phyloP scores from a whole-genome alignment of 2,797 vertebrate species.

The Spheniscus humboldti region DNA sequence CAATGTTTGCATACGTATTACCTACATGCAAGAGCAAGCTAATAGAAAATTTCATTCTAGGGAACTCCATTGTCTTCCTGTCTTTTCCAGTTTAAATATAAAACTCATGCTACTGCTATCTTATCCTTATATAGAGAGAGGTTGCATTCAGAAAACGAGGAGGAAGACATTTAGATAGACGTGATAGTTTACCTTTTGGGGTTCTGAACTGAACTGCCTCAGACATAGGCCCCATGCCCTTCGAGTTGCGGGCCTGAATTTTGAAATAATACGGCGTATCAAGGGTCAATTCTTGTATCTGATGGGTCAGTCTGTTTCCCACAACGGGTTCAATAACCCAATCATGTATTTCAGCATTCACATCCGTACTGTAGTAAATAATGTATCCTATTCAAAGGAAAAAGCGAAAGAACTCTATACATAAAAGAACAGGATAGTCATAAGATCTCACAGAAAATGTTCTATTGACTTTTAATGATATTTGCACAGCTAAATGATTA shows the following conservation, averaged over 20 bases:
- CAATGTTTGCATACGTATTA: background rate
- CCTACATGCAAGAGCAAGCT: background rate
- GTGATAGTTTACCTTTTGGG: constrained; percentile 84
- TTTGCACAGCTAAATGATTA: background rate
- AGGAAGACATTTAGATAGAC: background rate
- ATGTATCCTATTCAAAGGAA: constrained; percentile 85
- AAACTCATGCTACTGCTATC: background rate
- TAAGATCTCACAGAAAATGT: background rate
- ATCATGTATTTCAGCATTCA: constrained; percentile 94
- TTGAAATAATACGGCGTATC: constrained; percentile 98
- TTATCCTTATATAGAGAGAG: background rate
- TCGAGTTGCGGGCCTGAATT: constrained; percentile 97
- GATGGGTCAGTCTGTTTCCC: constrained; percentile 95
- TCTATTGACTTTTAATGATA: too few relatives aligned
- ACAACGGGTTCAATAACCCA: constrained; percentile 98
- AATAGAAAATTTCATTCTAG: background rate
- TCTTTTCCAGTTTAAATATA: background rate
- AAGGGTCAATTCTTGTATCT: constrained; percentile 96
- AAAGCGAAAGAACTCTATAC: background rate
- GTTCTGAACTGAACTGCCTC: constrained; percentile 96
- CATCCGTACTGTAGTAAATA: constrained; percentile 98
- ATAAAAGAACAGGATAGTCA: background rate
- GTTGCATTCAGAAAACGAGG: background rate
- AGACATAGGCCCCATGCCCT: constrained; percentile 98
- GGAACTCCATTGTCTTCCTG: background rate